These are phyloP conservation scores for Drusus annulatus DNA, from an alignment of 1,140 invertebrate species.

Conservation along the genomic window DNA sequence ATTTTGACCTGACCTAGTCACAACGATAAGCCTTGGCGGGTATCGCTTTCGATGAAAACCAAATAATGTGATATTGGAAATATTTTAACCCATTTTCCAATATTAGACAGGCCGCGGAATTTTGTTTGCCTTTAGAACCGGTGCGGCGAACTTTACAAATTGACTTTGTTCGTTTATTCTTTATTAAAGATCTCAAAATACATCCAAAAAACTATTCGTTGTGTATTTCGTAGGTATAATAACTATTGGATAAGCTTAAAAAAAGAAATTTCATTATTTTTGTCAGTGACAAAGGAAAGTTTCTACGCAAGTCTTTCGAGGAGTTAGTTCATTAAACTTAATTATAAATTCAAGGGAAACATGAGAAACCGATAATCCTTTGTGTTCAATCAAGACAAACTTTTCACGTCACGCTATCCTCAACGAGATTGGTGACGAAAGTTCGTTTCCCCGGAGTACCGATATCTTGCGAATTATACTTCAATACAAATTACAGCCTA, in stretches of 20 bases:
- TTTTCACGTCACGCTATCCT: constrained; percentile 1
- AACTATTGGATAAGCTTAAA: constrained; percentile 6
- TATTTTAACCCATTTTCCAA: constrained; percentile 24
- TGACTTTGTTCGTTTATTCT: constrained; percentile 23
- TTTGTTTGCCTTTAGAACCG: constrained; percentile 8
- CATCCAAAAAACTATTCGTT: constrained; percentile 3
- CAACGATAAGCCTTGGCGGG: constrained; percentile 5
- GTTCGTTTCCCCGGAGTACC: background rate
- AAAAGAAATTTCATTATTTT: constrained; percentile 4
- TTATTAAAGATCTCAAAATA: constrained; percentile 6
- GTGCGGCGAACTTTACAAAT: background rate
- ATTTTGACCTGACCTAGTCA: background rate
- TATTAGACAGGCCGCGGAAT: constrained; percentile 3
- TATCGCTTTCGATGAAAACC: constrained; percentile 1
- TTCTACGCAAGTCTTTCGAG: constrained; percentile 2
- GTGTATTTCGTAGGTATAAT: background rate
- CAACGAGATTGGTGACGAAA: background rate
- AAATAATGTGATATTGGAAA: constrained; percentile 9
- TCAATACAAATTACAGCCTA: background rate
- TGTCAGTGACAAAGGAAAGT: constrained; percentile 12
- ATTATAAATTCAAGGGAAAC: constrained; percentile 10
- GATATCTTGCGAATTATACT: background rate
- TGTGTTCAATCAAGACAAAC: background rate
- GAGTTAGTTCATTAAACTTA: constrained; percentile 35
- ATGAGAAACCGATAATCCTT: constrained; percentile 7